A percentile compares a stretch with the other conserved stretches of the same genome.
Conservation (phyloP, 2,113 vertebrate genomes). For the Chunga burmeisteri region DNA sequence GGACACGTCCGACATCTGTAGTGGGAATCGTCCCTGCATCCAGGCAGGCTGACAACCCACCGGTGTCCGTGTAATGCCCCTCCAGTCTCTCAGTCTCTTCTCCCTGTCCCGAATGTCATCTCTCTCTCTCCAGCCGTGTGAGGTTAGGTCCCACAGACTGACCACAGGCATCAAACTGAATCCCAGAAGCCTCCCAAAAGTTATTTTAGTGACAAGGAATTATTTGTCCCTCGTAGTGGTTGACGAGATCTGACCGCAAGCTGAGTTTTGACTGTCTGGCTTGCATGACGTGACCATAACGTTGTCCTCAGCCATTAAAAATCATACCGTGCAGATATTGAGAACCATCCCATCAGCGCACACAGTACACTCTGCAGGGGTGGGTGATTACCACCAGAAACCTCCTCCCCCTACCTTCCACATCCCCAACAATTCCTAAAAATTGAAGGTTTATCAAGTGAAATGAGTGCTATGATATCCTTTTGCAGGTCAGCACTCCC, state of each 20-base stretch:
- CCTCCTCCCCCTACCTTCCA: neutral
- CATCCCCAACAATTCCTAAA: neutral
- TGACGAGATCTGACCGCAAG: neutral
- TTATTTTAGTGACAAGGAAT: neutral
- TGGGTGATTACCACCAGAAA: neutral
- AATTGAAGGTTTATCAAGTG: neutral
- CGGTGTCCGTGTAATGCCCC: neutral
- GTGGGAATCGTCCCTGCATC: neutral
- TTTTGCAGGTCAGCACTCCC: neutral
- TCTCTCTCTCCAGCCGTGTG: rapidly evolving
- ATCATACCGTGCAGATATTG: neutral
- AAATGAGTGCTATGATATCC: neutral
- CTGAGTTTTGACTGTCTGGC: neutral
- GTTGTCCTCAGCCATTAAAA: neutral
- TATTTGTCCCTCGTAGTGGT: neutral
- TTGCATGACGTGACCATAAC: neutral
- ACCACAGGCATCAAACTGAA: neutral
- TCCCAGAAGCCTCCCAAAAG: neutral
- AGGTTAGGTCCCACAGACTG: neutral
- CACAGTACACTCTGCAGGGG: no score
- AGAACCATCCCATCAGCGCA: neutral
- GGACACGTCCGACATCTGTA: neutral
- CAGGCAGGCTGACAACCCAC: neutral
- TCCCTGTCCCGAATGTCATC: neutral
- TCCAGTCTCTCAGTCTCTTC: neutral